Evolutionary conservation across 2,888 invertebrate genomes (phyloP).

Genomic region (Synanthedon formicaeformis): DNA sequence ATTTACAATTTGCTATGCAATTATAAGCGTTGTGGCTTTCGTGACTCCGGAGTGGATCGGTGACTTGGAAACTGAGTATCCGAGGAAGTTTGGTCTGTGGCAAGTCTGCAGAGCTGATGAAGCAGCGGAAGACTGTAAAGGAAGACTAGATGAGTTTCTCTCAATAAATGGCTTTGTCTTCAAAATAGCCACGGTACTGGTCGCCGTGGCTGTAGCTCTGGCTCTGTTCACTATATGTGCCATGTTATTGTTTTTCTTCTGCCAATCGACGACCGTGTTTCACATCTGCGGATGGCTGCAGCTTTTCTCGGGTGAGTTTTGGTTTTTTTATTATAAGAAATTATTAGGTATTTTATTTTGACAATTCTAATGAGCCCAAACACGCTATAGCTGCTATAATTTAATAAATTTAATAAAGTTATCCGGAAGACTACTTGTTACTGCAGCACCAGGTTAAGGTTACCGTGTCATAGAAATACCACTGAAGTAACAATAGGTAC

Average conservation of each 20-base stretch:
- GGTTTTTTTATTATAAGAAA: background rate
- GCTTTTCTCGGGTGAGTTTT: slow-evolving; percentile 87
- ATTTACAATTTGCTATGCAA: slow-evolving; percentile 96
- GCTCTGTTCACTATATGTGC: slow-evolving; percentile 88
- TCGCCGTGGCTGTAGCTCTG: slow-evolving; percentile 86
- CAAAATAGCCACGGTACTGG: slow-evolving; percentile 89
- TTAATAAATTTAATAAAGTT: too few relatives aligned
- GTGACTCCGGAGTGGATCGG: slow-evolving; percentile 95
- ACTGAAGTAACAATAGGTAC: too few relatives aligned
- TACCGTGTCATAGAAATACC: too few relatives aligned
- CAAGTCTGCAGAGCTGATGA: slow-evolving; percentile 86
- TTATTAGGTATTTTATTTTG: too few relatives aligned
- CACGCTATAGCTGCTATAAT: too few relatives aligned
- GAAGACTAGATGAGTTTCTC: slow-evolving; percentile 85
- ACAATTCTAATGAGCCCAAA: too few relatives aligned
- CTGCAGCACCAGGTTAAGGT: too few relatives aligned
- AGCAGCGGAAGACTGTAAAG: slow-evolving; percentile 84
- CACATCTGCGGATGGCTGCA: slow-evolving; percentile 96
- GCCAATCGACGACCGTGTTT: slow-evolving; percentile 91
- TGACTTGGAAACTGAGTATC: slow-evolving; percentile 85
- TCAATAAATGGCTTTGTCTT: slow-evolving; percentile 85
- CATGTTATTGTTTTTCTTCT: slow-evolving; percentile 93
- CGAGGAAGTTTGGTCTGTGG: slow-evolving; percentile 94
- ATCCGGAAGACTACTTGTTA: too few relatives aligned
- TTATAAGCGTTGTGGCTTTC: slow-evolving; percentile 94